Evolutionary conservation across 1,140 invertebrate genomes (phyloP), one percentile per base, ranked within the genome.

Genomic region (Teleogryllus occipitalis): DNA sequence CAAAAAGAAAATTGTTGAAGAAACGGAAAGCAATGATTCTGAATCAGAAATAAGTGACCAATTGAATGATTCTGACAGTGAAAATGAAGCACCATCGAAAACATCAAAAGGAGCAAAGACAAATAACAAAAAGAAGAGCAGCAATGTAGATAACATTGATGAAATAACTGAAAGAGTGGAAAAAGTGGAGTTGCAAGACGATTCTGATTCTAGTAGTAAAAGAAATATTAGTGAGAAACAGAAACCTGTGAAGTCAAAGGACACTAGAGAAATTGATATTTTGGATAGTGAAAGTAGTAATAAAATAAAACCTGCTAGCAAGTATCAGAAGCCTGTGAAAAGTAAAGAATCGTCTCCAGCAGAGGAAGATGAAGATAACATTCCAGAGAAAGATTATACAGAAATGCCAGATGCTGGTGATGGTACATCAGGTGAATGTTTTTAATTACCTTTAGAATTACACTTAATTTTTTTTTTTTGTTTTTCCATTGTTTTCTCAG

Each of bases 1-100:
- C 80, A 87, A 86, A 83, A 84, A 86, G 81, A 86, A 87, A 81
- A 85, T 84, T 8, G 49, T 54, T 18, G 10, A 65, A 65, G 54
- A 3, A 14, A 65, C 54, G 7, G 54, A 65, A 65, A 18, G 18
- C 27, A 39, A 39, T 18, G 54, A 65, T 65, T 65, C 18, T 78
- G 84, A 85, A 39, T 39, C 0, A 84, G 83, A 80, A 81, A 85
- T 81, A 87, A 87, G 27, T 39, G 27, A 39, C 5, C 27, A 39
- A 39, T 39, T 39, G 27, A 84, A 86, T 81, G 86, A 87, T 81
- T 85, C 83, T 79, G 78, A 76, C 78, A 81, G 76, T 80, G 81
- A 81, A 75, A 76, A 82, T 74, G 80, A 81, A 46, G 27, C 27
- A 39, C 27, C 5, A 5, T 39, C 27, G 1, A 39, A 77, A 78